Conservation (phyloP, 1,140 invertebrate species). For the Sitodiplosis mosellana region DNA sequence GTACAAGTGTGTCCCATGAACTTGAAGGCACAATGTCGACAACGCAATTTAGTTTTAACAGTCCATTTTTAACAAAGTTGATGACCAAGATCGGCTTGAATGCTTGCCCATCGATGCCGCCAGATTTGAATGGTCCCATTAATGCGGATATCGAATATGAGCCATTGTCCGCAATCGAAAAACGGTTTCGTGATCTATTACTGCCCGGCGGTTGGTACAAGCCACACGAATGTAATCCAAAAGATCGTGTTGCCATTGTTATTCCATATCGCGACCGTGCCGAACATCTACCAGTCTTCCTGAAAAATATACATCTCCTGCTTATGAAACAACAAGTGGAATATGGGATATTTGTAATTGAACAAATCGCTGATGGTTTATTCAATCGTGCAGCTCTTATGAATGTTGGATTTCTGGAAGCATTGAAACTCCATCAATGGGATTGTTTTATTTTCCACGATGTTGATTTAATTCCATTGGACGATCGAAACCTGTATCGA, state of each 20-base stretch:
- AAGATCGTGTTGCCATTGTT: constrained; percentile 69
- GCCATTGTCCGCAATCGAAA: constrained; percentile 24
- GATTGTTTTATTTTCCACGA: constrained; percentile 94
- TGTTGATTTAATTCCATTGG: constrained; percentile 82
- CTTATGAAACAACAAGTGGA: constrained; percentile 77
- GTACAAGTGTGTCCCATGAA: not conserved
- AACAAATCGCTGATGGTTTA: constrained; percentile 55
- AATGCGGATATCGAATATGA: constrained; percentile 25
- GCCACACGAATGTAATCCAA: constrained; percentile 55
- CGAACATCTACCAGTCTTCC: constrained; percentile 62
- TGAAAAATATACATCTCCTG: constrained; percentile 81
- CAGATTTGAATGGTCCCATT: constrained; percentile 18
- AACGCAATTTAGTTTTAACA: not conserved
- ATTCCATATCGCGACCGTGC: constrained; percentile 67
- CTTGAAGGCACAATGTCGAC: not conserved
- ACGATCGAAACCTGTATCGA: constrained; percentile 80
- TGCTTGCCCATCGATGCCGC: not conserved
- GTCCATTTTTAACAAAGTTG: not conserved
- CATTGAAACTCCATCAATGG: constrained; percentile 52
- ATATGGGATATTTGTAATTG: constrained; percentile 90
- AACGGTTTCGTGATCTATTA: constrained; percentile 29
- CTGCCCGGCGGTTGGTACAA: constrained; percentile 52
- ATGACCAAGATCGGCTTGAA: not conserved
- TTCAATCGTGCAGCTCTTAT: constrained; percentile 89
- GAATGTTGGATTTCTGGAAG: constrained; percentile 88